Percentiles rank a stretch among this genome's conserved stretches.
phyloP scores from a whole-genome alignment of 2,888 invertebrate species.

The Galerucella pusilla region DNA sequence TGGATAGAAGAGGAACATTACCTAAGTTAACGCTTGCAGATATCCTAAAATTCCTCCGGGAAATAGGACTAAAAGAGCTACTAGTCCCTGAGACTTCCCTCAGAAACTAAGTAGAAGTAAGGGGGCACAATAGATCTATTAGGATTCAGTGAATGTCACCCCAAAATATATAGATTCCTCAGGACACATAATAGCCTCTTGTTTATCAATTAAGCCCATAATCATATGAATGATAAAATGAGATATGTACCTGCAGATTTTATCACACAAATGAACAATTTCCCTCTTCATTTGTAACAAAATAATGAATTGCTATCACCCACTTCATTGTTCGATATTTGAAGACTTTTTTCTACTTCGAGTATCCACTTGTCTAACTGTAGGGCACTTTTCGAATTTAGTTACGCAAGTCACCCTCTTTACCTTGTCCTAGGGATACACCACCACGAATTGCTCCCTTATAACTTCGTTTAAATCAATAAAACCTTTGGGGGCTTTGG shows the following conservation, averaged over 20 bases:
- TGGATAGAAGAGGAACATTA: too few relatives aligned
- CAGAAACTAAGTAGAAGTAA: too few relatives aligned
- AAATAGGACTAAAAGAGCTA: too few relatives aligned
- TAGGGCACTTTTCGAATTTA: constrained; percentile 39
- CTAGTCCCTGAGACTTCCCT: too few relatives aligned
- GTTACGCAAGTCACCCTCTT: constrained; percentile 44
- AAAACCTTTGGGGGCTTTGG: constrained; percentile 23
- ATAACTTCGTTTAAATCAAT: constrained; percentile 40
- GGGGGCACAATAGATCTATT: too few relatives aligned
- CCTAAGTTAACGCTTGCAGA: too few relatives aligned
- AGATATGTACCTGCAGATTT: not conserved
- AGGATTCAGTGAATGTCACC: too few relatives aligned
- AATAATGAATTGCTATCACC: constrained; percentile 12
- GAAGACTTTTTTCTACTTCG: not conserved
- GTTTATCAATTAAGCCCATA: not conserved
- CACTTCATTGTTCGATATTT: not conserved
- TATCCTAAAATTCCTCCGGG: too few relatives aligned
- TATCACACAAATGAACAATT: not conserved
- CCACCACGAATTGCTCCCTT: constrained; percentile 34
- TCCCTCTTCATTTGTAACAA: constrained; percentile 17
- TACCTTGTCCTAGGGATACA: constrained; percentile 42
- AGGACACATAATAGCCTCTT: not conserved
- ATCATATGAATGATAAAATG: too few relatives aligned
- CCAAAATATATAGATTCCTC: too few relatives aligned
- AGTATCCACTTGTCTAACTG: constrained; percentile 29